phyloP scores from a whole-genome alignment of 2,113 vertebrate genomes.

The Phalacrocorax aristotelis region DNA sequence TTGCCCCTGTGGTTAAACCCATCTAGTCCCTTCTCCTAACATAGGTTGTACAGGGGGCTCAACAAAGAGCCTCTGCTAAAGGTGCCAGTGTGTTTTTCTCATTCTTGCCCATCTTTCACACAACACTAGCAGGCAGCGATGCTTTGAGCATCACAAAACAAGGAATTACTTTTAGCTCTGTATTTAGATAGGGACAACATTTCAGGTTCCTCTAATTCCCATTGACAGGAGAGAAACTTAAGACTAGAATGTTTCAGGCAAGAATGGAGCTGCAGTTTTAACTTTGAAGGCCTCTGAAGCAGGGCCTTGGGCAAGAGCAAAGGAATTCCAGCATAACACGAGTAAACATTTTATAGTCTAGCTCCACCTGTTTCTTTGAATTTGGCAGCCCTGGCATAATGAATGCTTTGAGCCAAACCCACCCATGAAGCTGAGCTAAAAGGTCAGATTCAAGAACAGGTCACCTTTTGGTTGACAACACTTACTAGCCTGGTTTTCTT shows the following conservation, averaged over 20 bases:
- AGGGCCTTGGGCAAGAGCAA: not conserved
- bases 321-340: not conserved
- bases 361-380: slow-evolving; percentile 2
- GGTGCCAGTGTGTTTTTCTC: not conserved
- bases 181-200: not conserved
- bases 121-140: not conserved
- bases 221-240: not conserved
- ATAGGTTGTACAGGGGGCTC: not conserved
- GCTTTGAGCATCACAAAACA: not conserved
- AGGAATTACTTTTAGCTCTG: not conserved
- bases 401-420: slow-evolving; percentile 1
- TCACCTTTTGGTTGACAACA: not conserved
- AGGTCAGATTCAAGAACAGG: not conserved
- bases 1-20: not conserved
- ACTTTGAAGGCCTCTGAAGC: not conserved
- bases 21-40: not conserved
- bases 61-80: not conserved
- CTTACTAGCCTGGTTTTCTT: not conserved
- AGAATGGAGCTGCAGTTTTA: not conserved
- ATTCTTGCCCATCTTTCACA: not conserved
- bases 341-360: not conserved
- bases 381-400: not conserved
- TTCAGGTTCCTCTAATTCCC: not conserved
- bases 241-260: not conserved
- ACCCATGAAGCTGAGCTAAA: not conserved